A percentile compares a stretch with the other conserved stretches of the same genome.
Conservation (phyloP, 2,888 invertebrate genomes). For the Danaus chrysippus region DNA sequence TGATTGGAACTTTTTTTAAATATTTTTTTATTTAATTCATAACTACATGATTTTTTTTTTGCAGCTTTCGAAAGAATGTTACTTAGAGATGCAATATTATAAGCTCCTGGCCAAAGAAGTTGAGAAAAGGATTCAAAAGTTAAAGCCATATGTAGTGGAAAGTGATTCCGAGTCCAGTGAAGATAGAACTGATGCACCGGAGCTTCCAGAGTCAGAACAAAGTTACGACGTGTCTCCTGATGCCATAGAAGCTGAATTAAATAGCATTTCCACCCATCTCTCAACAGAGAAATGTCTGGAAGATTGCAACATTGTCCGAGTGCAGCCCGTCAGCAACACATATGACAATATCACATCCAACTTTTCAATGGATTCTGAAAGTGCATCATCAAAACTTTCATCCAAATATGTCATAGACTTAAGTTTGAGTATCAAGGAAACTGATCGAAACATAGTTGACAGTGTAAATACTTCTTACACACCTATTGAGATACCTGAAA, state of each 20-base stretch:
- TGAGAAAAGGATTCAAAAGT: constrained; percentile 77
- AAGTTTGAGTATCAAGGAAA: constrained; percentile 53
- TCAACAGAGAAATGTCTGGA: constrained; percentile 32
- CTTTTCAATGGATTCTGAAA: constrained; percentile 34
- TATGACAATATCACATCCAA: constrained; percentile 38
- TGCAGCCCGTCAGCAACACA: constrained; percentile 23
- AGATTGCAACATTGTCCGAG: constrained; percentile 24
- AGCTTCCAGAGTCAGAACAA: constrained; percentile 54
- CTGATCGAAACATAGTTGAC: constrained; percentile 38
- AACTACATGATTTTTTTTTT: constrained; percentile 36
- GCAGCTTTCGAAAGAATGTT: constrained; percentile 82
- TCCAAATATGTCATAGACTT: constrained; percentile 56
- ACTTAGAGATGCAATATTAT: constrained; percentile 83
- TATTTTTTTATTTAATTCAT: constrained; percentile 1
- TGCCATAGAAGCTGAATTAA: constrained; percentile 33
- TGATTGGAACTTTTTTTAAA: constrained; percentile 15
- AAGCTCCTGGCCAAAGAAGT: constrained; percentile 82
- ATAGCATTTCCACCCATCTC: constrained; percentile 34
- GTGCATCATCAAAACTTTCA: constrained; percentile 36
- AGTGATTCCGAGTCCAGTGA: constrained; percentile 49
- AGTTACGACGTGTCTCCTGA: constrained; percentile 40
- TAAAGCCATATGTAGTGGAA: constrained; percentile 55
- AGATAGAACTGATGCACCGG: constrained; percentile 55
- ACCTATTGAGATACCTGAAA: constrained; percentile 55
- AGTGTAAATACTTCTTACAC: constrained; percentile 28